phyloP scores from a whole-genome alignment of 2,113 vertebrate genomes.

The Planiliza haematocheilus region DNA sequence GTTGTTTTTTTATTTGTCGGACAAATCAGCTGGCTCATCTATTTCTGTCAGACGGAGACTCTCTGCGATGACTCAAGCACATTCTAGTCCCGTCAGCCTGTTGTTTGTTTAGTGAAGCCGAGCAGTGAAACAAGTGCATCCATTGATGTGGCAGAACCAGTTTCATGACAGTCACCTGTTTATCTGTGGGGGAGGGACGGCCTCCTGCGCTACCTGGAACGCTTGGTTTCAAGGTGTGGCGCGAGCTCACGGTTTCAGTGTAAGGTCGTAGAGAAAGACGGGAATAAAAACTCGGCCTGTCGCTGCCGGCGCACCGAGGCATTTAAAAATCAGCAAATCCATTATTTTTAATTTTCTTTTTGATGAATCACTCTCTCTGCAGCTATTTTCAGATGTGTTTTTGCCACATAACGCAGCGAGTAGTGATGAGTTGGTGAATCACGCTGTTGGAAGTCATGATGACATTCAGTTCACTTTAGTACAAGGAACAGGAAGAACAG shows the following conservation, averaged over 20 bases:
- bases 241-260: slow-evolving; percentile 39
- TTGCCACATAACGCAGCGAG: neutral
- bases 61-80: too few species aligned
- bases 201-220: neutral
- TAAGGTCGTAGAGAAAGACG: neutral
- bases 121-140: neutral
- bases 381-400: slow-evolving; percentile 25
- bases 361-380: neutral
- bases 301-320: neutral
- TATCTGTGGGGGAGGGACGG: slow-evolving; percentile 42
- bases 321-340: neutral
- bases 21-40: too few species aligned
- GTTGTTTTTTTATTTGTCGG: too few species aligned
- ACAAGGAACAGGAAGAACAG: slow-evolving; percentile 41
- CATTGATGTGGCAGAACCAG: slow-evolving; percentile 47
- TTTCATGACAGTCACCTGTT: slow-evolving; percentile 41
- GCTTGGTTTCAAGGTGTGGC: slow-evolving; percentile 81
- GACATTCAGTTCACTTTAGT: slow-evolving; percentile 9
- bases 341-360: neutral
- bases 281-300: neutral
- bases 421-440: slow-evolving; percentile 17
- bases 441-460: slow-evolving; percentile 12
- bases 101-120: too few species aligned
- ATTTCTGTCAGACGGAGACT: too few species aligned
- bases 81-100: too few species aligned